These are phyloP conservation scores for Corythornis vintsioides DNA, from an alignment of 2,113 vertebrate species.

Conservation along the genomic window DNA sequence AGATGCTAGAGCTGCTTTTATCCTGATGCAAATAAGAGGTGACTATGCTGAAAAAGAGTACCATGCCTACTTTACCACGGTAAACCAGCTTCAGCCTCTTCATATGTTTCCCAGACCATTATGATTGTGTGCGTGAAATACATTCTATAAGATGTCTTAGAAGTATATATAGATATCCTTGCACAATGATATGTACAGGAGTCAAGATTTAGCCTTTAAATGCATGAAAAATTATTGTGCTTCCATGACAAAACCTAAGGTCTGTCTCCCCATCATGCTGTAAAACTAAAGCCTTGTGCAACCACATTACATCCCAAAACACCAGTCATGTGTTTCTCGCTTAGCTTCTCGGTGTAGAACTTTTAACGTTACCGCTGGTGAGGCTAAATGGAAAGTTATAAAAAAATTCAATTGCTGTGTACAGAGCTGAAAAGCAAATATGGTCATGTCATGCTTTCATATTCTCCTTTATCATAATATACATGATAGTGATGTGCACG, in stretches of 20 bases:
- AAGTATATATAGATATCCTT: background rate
- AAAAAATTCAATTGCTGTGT: background rate
- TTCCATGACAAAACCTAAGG: background rate
- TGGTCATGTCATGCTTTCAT: accelerated
- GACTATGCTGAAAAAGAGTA: background rate
- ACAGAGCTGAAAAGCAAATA: background rate
- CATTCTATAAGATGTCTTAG: background rate
- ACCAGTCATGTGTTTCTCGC: background rate
- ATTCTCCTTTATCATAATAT: background rate
- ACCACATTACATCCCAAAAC: background rate
- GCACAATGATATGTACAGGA: accelerated
- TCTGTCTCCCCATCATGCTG: background rate
- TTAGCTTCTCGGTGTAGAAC: background rate
- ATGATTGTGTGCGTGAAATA: background rate
- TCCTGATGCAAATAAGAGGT: background rate
- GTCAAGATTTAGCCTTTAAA: background rate
- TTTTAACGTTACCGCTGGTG: background rate
- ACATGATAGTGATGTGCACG: accelerated
- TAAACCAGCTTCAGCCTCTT: background rate
- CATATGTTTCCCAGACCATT: background rate
- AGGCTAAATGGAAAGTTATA: background rate
- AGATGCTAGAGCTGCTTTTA: background rate
- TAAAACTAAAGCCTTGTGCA: background rate
- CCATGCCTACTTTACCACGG: background rate
- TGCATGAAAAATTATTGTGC: background rate